Conservation (phyloP, 2,888 invertebrate species). For the Margaritifera margaritifera region DNA sequence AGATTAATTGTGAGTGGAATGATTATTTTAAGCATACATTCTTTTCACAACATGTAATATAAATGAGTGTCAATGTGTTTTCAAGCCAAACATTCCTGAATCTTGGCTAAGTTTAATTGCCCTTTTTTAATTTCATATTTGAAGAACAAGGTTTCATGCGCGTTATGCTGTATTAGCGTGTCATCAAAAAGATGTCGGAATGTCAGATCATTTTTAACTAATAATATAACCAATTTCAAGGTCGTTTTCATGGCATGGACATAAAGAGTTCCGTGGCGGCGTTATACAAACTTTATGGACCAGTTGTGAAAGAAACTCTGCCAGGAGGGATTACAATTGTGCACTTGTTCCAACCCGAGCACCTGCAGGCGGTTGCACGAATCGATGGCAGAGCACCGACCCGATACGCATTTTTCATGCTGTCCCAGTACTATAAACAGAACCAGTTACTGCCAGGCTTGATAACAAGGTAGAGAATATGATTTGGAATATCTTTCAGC, state of each 20-base stretch:
- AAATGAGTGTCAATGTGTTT: too few species aligned
- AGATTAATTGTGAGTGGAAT: too few species aligned
- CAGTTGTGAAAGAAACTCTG: conserved; percentile 61
- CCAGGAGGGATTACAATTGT: conserved; percentile 64
- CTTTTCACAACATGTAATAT: too few species aligned
- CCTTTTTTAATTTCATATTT: too few species aligned
- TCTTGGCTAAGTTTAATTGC: too few species aligned
- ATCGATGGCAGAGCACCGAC: conserved; percentile 47
- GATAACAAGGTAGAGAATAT: conserved; percentile 33
- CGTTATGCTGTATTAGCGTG: too few species aligned
- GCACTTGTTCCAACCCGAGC: conserved; percentile 64
- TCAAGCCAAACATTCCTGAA: too few species aligned
- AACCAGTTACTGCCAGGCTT: conserved; percentile 34
- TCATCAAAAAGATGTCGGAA: too few species aligned
- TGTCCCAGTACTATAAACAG: conserved; percentile 35
- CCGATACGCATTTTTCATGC: conserved; percentile 38
- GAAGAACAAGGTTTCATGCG: too few species aligned
- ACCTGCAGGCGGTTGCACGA: conserved; percentile 48
- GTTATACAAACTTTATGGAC: conserved; percentile 40
- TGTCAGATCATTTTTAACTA: neutral
- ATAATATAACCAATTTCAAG: conserved; percentile 13
- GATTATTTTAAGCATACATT: too few species aligned
- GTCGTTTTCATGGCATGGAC: conserved; percentile 25
- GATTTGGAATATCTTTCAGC: too few species aligned
- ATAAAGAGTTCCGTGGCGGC: conserved; percentile 15